A percentile compares a stretch with the other conserved stretches of the same genome.
phyloP scores from a whole-genome alignment of 2,888 invertebrate species.

The Eretmocerus hayati region DNA sequence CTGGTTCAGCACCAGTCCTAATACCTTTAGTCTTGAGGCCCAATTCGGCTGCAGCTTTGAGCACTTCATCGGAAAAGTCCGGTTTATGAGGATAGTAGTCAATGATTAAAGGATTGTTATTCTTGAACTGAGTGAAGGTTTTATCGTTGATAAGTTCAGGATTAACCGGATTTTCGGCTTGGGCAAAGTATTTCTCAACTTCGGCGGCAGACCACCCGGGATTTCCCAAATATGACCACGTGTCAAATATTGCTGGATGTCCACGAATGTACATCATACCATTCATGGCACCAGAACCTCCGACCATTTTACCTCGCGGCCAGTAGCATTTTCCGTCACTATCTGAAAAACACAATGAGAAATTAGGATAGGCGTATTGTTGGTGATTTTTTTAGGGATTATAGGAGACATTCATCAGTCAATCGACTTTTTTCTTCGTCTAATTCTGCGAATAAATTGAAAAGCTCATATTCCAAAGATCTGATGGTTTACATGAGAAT shows the following conservation, averaged over 20 bases:
- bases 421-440: background rate
- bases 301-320: conserved; percentile 52
- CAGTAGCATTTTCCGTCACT: conserved; percentile 44
- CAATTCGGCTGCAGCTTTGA: conserved; percentile 38
- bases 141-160: conserved; percentile 33
- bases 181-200: conserved; percentile 48
- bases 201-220: conserved; percentile 53
- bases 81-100: conserved; percentile 39
- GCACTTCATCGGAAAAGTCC: conserved; percentile 29
- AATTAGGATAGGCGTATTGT: no score
- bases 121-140: conserved; percentile 23
- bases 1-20: conserved; percentile 38
- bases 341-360: no score
- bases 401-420: no score
- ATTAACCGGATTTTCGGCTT: conserved; percentile 47
- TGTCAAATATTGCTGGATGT: conserved; percentile 51
- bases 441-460: no score
- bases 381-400: no score
- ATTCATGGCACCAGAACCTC: conserved; percentile 56
- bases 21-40: conserved; percentile 37
- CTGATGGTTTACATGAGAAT: no score
- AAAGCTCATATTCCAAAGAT: no score
- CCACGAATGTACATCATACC: conserved; percentile 59
- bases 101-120: conserved; percentile 33
- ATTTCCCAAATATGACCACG: conserved; percentile 54